These are phyloP conservation scores for Onchidella celtica DNA, from an alignment of 2,888 invertebrate species.

Conservation along the genomic window DNA sequence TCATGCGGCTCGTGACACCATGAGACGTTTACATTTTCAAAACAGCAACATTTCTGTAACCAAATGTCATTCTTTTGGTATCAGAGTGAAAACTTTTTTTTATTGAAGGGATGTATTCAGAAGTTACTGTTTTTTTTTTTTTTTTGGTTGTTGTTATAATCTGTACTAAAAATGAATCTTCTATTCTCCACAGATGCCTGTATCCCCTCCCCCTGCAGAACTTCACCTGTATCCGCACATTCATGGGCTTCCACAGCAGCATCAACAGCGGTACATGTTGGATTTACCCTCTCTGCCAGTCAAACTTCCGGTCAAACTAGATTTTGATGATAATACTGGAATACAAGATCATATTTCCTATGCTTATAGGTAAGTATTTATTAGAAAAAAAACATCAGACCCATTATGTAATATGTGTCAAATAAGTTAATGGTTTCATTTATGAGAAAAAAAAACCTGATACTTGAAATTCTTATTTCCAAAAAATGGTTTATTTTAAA, in stretches of 20 bases:
- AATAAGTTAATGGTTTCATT: not conserved
- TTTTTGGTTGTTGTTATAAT: too few species aligned
- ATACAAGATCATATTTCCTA: slow-evolving; percentile 77
- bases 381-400: too few species aligned
- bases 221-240: slow-evolving; percentile 78
- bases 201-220: slow-evolving; percentile 71
- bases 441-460: not conserved
- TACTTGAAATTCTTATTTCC: not conserved
- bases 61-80: too few species aligned
- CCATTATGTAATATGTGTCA: too few species aligned
- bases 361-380: slow-evolving; percentile 69
- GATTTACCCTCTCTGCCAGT: slow-evolving; percentile 38
- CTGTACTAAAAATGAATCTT: not conserved
- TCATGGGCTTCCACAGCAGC: slow-evolving; percentile 65
- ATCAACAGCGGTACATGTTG: slow-evolving; percentile 52
- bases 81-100: too few species aligned
- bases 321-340: slow-evolving; percentile 74
- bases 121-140: too few species aligned
- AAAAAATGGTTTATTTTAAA: too few species aligned
- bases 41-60: too few species aligned
- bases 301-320: slow-evolving; percentile 71
- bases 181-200: slow-evolving; percentile 42
- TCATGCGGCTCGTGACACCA: too few species aligned
- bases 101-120: too few species aligned
- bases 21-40: too few species aligned